phyloP scores from a whole-genome alignment of 2,888 invertebrate genomes.

The Euspilapteryx auroguttella region DNA sequence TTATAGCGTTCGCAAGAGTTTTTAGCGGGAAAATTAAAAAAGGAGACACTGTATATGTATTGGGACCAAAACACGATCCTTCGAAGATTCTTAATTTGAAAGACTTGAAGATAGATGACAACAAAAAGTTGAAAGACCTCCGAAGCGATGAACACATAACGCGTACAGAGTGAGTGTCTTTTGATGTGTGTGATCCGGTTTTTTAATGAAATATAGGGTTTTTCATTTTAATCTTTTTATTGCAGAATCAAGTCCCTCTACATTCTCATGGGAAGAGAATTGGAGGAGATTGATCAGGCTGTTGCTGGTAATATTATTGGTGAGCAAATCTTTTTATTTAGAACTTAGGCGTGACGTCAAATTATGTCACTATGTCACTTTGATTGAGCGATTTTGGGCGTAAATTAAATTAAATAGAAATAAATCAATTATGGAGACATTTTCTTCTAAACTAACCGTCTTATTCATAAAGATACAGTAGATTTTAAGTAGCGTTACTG shows the following conservation, averaged over 20 bases:
- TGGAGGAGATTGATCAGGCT: slow-evolving; percentile 76
- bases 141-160: slow-evolving; percentile 68
- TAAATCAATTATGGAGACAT: too few species aligned
- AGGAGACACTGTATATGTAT: slow-evolving; percentile 79
- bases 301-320: slow-evolving; percentile 91
- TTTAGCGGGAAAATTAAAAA: slow-evolving; percentile 83
- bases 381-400: too few species aligned
- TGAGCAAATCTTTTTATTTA: too few species aligned
- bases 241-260: slow-evolving; percentile 75
- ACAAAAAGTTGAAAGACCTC: slow-evolving; percentile 61
- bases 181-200: background rate
- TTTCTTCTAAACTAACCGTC: too few species aligned
- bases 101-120: slow-evolving; percentile 38
- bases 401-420: too few species aligned
- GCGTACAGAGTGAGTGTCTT: slow-evolving; percentile 43
- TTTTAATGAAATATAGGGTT: background rate
- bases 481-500: too few species aligned
- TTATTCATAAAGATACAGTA: too few species aligned
- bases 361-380: too few species aligned
- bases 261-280: slow-evolving; percentile 90
- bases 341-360: too few species aligned
- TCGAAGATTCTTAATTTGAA: slow-evolving; percentile 46
- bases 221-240: slow-evolving; percentile 10
- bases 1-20: slow-evolving; percentile 91
- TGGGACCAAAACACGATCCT: slow-evolving; percentile 90